phyloP scores from a whole-genome alignment of 2,113 vertebrate genomes.

The Actinemys pallida region DNA sequence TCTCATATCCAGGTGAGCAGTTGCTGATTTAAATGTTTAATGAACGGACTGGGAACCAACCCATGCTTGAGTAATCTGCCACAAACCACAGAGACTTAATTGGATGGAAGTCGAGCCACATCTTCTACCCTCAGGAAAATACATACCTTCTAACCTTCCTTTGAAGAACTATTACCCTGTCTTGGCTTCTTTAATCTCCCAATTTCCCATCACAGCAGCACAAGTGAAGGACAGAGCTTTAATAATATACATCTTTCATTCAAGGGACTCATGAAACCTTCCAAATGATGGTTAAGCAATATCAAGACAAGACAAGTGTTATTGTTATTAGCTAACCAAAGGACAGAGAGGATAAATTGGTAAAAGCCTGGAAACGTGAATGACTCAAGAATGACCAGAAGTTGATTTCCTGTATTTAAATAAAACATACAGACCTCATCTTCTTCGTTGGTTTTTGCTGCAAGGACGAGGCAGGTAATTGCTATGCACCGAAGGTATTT shows the following conservation, averaged over 20 bases:
- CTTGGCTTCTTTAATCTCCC: neutral
- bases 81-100: neutral
- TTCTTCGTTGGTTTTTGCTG: slow-evolving; percentile 87
- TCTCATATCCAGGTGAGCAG: neutral
- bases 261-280: neutral
- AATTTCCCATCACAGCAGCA: neutral
- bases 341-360: neutral
- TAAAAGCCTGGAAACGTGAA: neutral
- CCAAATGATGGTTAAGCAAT: neutral
- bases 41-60: neutral
- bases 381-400: neutral
- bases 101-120: neutral
- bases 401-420: neutral
- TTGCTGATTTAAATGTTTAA: neutral
- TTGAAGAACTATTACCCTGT: neutral
- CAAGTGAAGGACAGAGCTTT: neutral
- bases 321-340: neutral
- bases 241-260: neutral
- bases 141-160: neutral
- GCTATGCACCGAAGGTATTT: slow-evolving; percentile 82
- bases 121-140: neutral
- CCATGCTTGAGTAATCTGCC: neutral
- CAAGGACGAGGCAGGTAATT: slow-evolving; percentile 85
- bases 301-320: neutral
- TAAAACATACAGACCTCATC: slow-evolving; percentile 78